phyloP scores from a whole-genome alignment of 2,113 vertebrate species.

The Motacilla tschutschensis region DNA sequence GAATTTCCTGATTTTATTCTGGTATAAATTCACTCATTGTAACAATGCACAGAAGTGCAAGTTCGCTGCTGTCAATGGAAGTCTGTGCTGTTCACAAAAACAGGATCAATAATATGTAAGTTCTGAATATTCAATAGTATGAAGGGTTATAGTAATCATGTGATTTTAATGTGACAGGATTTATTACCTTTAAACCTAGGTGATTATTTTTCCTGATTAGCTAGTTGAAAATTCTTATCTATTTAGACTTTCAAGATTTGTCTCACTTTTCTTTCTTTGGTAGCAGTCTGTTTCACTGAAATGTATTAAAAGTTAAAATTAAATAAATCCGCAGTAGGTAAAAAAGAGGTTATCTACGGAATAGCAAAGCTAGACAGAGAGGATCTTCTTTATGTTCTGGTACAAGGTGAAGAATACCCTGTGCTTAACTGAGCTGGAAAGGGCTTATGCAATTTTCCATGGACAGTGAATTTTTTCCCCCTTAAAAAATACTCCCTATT shows the following conservation, averaged over 20 bases:
- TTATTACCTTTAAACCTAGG: neutral
- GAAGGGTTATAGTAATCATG: neutral
- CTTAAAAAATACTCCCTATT: neutral
- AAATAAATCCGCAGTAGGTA: slow-evolving; percentile 18
- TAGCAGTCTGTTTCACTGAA: slow-evolving; percentile 21
- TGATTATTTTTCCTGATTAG: neutral
- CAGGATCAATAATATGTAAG: neutral
- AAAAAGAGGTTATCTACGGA: neutral
- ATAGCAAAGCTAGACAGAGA: neutral
- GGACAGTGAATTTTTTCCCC: neutral
- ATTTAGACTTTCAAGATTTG: neutral
- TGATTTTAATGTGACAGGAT: neutral
- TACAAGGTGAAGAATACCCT: slow-evolving; percentile 1
- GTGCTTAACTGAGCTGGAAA: slow-evolving; percentile 54
- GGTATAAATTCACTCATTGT: neutral
- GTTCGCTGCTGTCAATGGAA: neutral
- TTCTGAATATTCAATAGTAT: neutral
- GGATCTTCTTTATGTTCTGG: neutral
- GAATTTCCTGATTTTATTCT: neutral
- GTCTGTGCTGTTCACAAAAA: neutral
- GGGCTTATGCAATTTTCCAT: slow-evolving; percentile 21
- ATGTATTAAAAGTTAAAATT: slow-evolving; percentile 29
- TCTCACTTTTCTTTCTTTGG: neutral
- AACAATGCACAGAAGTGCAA: neutral
- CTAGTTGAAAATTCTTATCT: slow-evolving; percentile 4